A percentile compares a stretch with the other conserved stretches of the same genome.
phyloP scores from a whole-genome alignment of 2,797 vertebrate species.

The Malurus leucopterus region DNA sequence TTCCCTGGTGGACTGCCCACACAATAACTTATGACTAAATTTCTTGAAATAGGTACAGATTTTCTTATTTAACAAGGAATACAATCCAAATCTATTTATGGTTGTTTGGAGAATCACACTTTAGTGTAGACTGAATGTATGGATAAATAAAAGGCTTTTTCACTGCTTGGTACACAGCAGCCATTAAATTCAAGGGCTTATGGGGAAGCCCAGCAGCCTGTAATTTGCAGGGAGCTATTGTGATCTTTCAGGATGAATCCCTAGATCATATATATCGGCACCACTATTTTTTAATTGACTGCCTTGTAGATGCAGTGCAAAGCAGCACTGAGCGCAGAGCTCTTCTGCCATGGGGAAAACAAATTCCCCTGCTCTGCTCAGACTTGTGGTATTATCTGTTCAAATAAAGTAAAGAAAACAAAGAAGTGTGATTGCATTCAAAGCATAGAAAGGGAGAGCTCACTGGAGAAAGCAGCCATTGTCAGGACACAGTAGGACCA shows the following conservation, averaged over 20 bases:
- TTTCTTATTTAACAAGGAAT: slow-evolving; percentile 36
- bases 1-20: not conserved
- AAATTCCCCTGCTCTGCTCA: not conserved
- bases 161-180: not conserved
- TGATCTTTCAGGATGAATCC: not conserved
- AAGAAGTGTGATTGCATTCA: not conserved
- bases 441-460: not conserved
- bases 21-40: not conserved
- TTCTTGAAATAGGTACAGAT: slow-evolving; percentile 19
- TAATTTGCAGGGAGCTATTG: not conserved
- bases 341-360: not conserved
- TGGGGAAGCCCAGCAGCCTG: not conserved
- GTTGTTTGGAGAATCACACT: slow-evolving; percentile 2
- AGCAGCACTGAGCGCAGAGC: not conserved
- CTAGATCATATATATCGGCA: not conserved
- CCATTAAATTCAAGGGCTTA: not conserved
- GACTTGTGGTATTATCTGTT: not conserved
- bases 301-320: not conserved
- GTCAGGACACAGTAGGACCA: not conserved
- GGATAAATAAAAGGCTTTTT: slow-evolving; percentile 29
- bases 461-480: not conserved
- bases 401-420: not conserved
- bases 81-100: not conserved
- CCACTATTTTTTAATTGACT: not conserved
- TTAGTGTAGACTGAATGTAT: not conserved